Evolutionary conservation across 2,113 vertebrate genomes (phyloP), one percentile per base, ranked within the genome.

Genomic region (Salminus brasiliensis): DNA sequence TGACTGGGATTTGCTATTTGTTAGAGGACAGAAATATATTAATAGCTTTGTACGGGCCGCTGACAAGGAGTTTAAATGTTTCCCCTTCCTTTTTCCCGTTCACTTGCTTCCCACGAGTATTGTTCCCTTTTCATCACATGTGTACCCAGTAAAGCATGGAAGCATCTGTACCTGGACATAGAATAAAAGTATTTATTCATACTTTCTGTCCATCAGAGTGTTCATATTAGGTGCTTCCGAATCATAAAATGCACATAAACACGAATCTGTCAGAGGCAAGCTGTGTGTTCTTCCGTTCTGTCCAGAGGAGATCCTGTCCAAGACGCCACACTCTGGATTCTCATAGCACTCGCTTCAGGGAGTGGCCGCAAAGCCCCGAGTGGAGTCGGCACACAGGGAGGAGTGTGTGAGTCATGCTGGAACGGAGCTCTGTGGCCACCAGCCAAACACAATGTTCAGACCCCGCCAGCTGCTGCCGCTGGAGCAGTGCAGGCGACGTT

Each of bases 61-160:
- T 65, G 59, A 77, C 62, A 77, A 53, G 67, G 39, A 30, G 62
- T 76, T 78, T 73, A 81, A 78, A 74, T 29, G 74, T 72, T 81
- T 78, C 78, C 83, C 29, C 32, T 81, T 78, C 83, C 70, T 41
- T 21, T 78, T 77, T 79, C 39, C 77, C 60, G 60, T 66, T 79
- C 59, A 74, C 36, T 25, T 72, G 47, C 27, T 52, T 23, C 74
- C 39, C 49, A 36, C 63, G 25, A 55, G 66, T 76, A 79, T 72
- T 79, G 76, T 71, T 72, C 59, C 39, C 12, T 11, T 11, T 79
- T 41, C 45, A 55, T 72, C 71, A 45, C 67, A 72, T 43, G 32
- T 79, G 39, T 55, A 30, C 10, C 10, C 34, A 10, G 41, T 53
- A 34, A n/a, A 11, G 13, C 12, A 32, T 62, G 59, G 29, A 63